phyloP scores from a whole-genome alignment of 2,888 invertebrate species.

The Mechanitis messenoides region DNA sequence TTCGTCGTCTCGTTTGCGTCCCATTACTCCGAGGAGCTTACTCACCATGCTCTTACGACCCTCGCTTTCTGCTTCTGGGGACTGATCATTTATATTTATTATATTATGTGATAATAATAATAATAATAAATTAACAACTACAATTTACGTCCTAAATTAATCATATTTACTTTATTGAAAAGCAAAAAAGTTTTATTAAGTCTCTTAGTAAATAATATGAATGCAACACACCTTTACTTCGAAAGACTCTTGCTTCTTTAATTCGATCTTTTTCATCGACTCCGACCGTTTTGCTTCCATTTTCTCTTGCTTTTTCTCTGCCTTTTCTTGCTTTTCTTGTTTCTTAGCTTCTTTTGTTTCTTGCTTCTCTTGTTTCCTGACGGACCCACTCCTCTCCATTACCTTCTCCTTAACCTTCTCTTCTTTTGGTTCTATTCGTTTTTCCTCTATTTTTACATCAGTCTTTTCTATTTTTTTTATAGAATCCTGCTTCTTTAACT shows the following conservation, averaged over 20 bases:
- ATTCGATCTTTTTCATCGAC: slow-evolving; percentile 54
- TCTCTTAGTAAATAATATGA: background rate
- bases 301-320: slow-evolving; percentile 42
- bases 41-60: slow-evolving; percentile 64
- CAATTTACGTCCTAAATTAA: no score
- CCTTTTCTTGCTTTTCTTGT: slow-evolving; percentile 53
- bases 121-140: no score
- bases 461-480: slow-evolving; percentile 47
- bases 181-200: background rate
- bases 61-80: slow-evolving; percentile 48
- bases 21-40: slow-evolving; percentile 70
- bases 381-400: slow-evolving; percentile 54
- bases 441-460: slow-evolving; percentile 40
- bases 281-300: slow-evolving; percentile 56
- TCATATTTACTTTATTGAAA: no score
- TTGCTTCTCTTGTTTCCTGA: slow-evolving; percentile 44
- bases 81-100: slow-evolving; percentile 35
- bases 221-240: slow-evolving; percentile 54
- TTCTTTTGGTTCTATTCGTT: slow-evolving; percentile 31
- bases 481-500: slow-evolving; percentile 40
- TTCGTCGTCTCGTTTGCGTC: slow-evolving; percentile 61
- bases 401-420: slow-evolving; percentile 38
- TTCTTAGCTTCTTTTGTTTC: slow-evolving; percentile 46
- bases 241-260: slow-evolving; percentile 63
- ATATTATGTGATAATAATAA: no score